Percentiles rank a stretch among this genome's conserved stretches.
These are phyloP conservation scores for Melikaiella ostensackeni DNA, from an alignment of 2,888 invertebrate genomes.

Conservation along the genomic window DNA sequence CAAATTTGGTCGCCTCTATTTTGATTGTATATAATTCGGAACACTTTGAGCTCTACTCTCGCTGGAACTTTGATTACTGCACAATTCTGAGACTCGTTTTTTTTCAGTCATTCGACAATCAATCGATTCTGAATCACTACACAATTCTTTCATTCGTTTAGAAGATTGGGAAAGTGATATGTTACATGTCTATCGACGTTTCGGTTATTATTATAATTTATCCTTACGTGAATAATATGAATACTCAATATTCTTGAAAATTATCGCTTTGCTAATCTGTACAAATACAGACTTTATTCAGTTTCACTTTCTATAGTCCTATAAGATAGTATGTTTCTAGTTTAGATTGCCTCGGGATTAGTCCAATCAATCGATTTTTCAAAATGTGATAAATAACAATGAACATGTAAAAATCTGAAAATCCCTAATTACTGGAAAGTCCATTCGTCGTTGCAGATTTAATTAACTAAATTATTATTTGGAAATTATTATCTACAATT, in stretches of 20 bases:
- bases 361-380: not conserved
- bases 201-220: not conserved
- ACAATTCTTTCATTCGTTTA: not conserved
- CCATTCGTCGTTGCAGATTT: not conserved
- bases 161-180: constrained; percentile 20
- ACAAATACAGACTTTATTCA: constrained; percentile 8
- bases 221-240: constrained; percentile 3
- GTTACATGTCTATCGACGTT: constrained; percentile 14
- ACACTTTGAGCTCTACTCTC: not conserved
- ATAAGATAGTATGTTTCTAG: constrained; percentile 16
- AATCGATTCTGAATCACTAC: not conserved
- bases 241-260: not conserved
- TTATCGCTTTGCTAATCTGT: constrained; percentile 3
- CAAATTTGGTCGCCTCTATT: not conserved
- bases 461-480: not conserved
- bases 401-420: not conserved
- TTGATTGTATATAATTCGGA: not conserved
- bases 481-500: not conserved
- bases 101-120: constrained; percentile 11
- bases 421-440: not conserved
- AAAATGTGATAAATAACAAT: not conserved
- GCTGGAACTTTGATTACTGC: not conserved
- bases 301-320: not conserved
- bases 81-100: not conserved
- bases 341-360: constrained; percentile 8